phyloP scores from a whole-genome alignment of 2,113 vertebrate genomes.

The Pelusios castaneus region DNA sequence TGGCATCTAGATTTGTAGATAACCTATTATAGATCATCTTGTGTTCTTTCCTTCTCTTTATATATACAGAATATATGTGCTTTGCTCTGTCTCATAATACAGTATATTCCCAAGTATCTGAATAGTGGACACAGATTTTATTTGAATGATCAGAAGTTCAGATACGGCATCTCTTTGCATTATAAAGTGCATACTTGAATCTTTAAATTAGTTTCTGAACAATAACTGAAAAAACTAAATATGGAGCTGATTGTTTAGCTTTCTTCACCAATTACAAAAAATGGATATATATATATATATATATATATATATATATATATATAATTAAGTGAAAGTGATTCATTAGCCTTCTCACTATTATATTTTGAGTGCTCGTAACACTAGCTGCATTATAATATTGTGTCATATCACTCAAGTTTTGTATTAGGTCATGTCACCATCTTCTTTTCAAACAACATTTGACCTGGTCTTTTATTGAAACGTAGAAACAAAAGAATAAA shows the following conservation, averaged over 20 bases:
- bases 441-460: background rate
- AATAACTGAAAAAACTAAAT: background rate
- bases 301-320: background rate
- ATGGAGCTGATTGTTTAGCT: background rate
- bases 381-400: background rate
- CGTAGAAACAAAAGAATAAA: background rate
- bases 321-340: constrained; percentile 1
- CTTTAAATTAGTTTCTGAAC: background rate
- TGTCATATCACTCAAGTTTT: background rate
- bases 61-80: background rate
- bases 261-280: constrained; percentile 12
- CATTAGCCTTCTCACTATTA: background rate
- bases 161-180: background rate
- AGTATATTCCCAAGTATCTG: background rate
- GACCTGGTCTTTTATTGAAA: background rate
- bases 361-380: background rate
- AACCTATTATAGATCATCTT: background rate
- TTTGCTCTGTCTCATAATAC: background rate
- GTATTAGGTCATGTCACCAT: background rate
- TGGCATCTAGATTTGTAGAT: background rate
- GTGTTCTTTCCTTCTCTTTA: background rate
- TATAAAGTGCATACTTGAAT: background rate
- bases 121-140: background rate
- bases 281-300: background rate
- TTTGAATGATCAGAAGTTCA: background rate